Conservation (phyloP, 2,797 vertebrate species). For the Miichthys miiuy region DNA sequence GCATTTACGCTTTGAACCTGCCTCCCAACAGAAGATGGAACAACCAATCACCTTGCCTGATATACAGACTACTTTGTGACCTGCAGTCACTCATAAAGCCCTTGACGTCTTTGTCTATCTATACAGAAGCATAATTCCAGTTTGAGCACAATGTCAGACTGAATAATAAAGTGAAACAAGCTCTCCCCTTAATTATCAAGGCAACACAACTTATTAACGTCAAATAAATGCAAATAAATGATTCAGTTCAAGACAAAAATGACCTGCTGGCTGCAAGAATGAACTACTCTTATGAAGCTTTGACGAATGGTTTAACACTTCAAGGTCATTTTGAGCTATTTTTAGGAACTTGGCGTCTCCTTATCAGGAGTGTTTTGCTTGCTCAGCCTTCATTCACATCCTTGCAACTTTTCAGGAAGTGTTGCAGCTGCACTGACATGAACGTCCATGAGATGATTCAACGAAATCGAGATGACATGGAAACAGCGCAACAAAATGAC, state of each 20-base stretch:
- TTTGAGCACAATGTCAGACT: background rate
- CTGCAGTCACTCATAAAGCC: no score
- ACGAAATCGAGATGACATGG: background rate
- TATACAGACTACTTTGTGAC: no score
- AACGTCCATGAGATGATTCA: background rate
- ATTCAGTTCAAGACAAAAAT: background rate
- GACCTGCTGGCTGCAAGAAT: slow-evolving; percentile 3
- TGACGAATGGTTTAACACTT: slow-evolving; percentile 17
- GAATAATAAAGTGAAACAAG: background rate
- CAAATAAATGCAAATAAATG: background rate
- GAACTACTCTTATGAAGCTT: slow-evolving; percentile 1
- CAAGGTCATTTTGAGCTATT: slow-evolving; percentile 59
- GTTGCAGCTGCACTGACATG: slow-evolving; percentile 17
- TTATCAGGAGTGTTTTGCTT: slow-evolving; percentile 45
- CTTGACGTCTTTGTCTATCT: no score
- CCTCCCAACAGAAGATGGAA: no score
- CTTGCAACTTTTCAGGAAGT: slow-evolving; percentile 36
- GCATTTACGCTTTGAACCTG: no score
- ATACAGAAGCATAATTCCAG: background rate
- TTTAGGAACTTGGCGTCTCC: slow-evolving; percentile 41
- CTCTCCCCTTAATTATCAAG: background rate
- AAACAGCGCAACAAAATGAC: slow-evolving; percentile 14
- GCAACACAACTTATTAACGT: background rate
- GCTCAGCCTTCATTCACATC: slow-evolving; percentile 44
- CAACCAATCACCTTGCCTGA: no score